Evolutionary conservation across 2,888 invertebrate species (phyloP).

Genomic region (Drosophila pseudotakahashii): DNA sequence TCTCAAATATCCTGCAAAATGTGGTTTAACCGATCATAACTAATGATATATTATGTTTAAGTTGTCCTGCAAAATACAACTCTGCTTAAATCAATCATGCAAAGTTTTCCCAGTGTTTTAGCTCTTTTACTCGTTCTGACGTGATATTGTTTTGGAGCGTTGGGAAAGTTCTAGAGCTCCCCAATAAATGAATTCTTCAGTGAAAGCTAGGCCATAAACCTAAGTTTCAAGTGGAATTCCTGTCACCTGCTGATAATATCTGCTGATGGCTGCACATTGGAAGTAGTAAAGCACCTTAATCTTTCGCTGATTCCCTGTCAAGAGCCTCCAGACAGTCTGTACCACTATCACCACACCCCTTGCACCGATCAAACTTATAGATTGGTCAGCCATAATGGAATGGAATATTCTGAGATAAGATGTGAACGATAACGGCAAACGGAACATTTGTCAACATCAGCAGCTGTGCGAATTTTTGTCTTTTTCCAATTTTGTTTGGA

Average conservation of each 20-base stretch:
- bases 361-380: conserved; percentile 15
- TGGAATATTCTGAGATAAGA: conserved; percentile 49
- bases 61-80: too few relatives aligned
- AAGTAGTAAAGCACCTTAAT: conserved; percentile 13
- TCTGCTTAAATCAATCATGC: too few relatives aligned
- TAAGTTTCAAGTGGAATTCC: neutral
- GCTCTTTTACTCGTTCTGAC: neutral
- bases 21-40: too few relatives aligned
- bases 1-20: too few relatives aligned
- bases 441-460: conserved; percentile 43
- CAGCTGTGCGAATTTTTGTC: conserved; percentile 34
- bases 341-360: neutral
- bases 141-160: conserved; percentile 14
- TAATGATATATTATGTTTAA: too few relatives aligned
- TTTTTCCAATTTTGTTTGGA: conserved; percentile 1
- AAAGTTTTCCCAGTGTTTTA: neutral
- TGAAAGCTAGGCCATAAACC: conserved; percentile 15
- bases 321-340: conserved; percentile 14
- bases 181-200: neutral
- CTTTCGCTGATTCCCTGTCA: conserved; percentile 12
- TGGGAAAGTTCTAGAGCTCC: conserved; percentile 28
- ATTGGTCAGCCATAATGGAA: conserved; percentile 29
- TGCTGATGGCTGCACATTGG: conserved; percentile 10
- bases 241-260: conserved; percentile 23
- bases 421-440: conserved; percentile 48